phyloP scores from a whole-genome alignment of 2,113 vertebrate genomes.

The Lepus europaeus region DNA sequence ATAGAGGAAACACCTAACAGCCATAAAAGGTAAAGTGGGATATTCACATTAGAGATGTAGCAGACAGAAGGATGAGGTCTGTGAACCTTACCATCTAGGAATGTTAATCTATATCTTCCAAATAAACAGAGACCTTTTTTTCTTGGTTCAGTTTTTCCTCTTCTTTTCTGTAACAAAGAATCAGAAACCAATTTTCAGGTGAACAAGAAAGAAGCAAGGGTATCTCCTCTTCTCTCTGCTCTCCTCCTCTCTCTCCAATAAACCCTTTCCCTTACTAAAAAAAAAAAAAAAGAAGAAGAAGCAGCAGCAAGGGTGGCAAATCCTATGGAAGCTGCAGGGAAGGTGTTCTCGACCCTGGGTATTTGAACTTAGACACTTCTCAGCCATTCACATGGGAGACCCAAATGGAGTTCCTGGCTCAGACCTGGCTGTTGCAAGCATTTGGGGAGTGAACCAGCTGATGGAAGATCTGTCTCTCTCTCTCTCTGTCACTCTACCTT shows the following conservation, averaged over 20 bases:
- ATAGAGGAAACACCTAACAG: background rate
- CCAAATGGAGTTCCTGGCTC: too few relatives aligned
- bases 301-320: background rate
- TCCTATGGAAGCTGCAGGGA: background rate
- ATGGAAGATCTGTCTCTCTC: too few relatives aligned
- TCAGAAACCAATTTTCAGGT: slow-evolving; percentile 10
- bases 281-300: too few relatives aligned
- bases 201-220: background rate
- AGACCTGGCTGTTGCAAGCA: too few relatives aligned
- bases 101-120: slow-evolving; percentile 80
- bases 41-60: background rate
- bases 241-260: too few relatives aligned
- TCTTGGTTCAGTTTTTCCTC: slow-evolving; percentile 86
- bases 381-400: background rate
- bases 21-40: background rate
- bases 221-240: too few relatives aligned
- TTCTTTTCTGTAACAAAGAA: slow-evolving; percentile 81
- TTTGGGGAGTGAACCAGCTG: too few relatives aligned
- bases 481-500: too few relatives aligned
- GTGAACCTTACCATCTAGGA: slow-evolving; percentile 46
- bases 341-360: background rate
- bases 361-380: background rate
- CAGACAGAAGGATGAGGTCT: background rate
- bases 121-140: slow-evolving; percentile 68
- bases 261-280: too few relatives aligned